Evolutionary conservation across 1,140 invertebrate genomes (phyloP).

Genomic region (Anastatus disparis): DNA sequence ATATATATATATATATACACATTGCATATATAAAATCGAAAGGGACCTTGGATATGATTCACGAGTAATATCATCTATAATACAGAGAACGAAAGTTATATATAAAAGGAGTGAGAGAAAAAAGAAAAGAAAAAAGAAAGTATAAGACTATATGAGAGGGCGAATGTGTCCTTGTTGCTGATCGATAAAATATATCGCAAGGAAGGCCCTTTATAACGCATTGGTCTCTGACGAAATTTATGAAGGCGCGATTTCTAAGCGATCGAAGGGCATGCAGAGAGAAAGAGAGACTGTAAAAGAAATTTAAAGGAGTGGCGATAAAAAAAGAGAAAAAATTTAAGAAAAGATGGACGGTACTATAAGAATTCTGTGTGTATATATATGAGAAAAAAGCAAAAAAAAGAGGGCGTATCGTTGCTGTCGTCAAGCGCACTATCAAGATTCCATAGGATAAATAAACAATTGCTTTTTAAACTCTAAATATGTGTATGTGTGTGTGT

Average conservation of each 20-base stretch:
- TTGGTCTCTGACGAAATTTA: conserved; percentile 24
- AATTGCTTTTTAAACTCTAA: conserved; percentile 33
- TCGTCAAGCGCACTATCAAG: conserved; percentile 23
- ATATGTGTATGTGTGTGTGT: too few relatives aligned
- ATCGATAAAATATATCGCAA: conserved; percentile 38
- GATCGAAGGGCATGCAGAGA: conserved; percentile 14
- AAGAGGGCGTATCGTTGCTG: conserved; percentile 8
- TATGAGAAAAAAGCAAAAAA: too few relatives aligned
- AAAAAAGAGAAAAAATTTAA: conserved; percentile 19
- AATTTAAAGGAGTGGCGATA: conserved; percentile 9
- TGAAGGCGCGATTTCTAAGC: conserved; percentile 37
- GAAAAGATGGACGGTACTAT: too few relatives aligned
- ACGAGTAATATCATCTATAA: conserved; percentile 25
- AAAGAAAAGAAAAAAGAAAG: not conserved
- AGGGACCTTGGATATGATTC: conserved; percentile 28
- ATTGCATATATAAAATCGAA: conserved; percentile 31
- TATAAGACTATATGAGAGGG: not conserved
- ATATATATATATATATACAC: too few relatives aligned
- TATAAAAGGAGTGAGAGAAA: not conserved
- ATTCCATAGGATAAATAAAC: conserved; percentile 36
- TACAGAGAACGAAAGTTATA: not conserved
- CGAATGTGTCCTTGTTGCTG: not conserved
- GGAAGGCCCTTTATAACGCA: conserved; percentile 7
- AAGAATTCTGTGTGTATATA: too few relatives aligned
- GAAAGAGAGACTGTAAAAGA: not conserved